Evolutionary conservation across 2,113 vertebrate species (phyloP), one percentile per base, ranked within the genome.

Genomic region (Carassius gibelio): DNA sequence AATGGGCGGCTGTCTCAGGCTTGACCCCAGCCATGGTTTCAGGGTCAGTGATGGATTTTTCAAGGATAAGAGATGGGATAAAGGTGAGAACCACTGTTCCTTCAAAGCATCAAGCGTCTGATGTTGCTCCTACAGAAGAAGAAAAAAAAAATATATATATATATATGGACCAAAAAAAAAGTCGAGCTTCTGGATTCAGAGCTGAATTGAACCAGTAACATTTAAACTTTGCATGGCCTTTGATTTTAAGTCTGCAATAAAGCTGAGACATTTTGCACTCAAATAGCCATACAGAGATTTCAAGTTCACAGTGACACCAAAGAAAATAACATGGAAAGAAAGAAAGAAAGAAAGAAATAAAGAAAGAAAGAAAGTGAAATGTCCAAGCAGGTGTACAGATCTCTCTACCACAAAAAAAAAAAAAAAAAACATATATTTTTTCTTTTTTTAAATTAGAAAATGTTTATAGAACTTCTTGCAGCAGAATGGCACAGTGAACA

Each of bases 1-100:
- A 17, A 81, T 68, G 62, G 62, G 17, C 0, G 5, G 19, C 38
- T 68, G 14, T 81, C 23, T 64, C 11, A 19, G 26, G 8, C 45
- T 81, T 68, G 62, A 50, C 62, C 68, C 62, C 61, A 19, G 5
- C 17, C 26, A 50, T 68, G 45, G 45, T 52, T 50, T 48, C 61
- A 30, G 38, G 61, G 79, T 81, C 23, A 81, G 79, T 50, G 79
- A 68, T 52, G 79, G 62, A 81, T 81, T 81, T 68, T n/a, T 48
- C 68, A 21, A 81, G 23, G 14, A 69, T 52, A 68, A 34, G 3
- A 17, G 62, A 81, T 0, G 1, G 14, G 0, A 5, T 30, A 21
- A 81, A 68, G 62, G 62, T 81, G 15, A 81, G 2, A 81, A 68
- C 42, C 57, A 19, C 30, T 50, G 45, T 55, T 76, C 74, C 23